phyloP scores from a whole-genome alignment of 2,888 invertebrate species.

The Drosophila macrothrix region DNA sequence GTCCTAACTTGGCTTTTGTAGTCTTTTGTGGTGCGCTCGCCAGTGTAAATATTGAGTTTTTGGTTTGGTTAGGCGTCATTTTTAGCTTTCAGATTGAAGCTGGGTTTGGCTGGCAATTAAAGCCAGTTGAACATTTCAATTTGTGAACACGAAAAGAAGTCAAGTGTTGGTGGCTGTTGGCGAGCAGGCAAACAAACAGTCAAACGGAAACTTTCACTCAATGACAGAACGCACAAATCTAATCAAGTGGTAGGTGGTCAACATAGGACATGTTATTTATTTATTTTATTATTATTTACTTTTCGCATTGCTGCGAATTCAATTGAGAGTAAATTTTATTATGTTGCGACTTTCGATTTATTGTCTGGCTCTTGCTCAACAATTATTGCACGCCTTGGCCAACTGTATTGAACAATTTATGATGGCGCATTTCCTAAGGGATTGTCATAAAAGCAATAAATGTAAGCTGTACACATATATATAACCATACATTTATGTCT shows the following conservation, averaged over 20 bases:
- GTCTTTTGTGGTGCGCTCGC: slow-evolving; percentile 50
- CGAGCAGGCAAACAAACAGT: slow-evolving; percentile 7
- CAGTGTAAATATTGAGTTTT: slow-evolving; percentile 65
- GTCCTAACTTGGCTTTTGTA: slow-evolving; percentile 38
- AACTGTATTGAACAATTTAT: slow-evolving; percentile 61
- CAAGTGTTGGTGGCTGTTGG: slow-evolving; percentile 34
- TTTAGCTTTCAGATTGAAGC: slow-evolving; percentile 7
- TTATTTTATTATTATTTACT: slow-evolving; percentile 50
- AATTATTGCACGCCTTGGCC: slow-evolving; percentile 60
- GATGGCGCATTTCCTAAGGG: slow-evolving; percentile 64
- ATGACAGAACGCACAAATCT: slow-evolving; percentile 55
- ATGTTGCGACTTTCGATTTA: slow-evolving; percentile 39
- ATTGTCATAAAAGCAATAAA: slow-evolving; percentile 61
- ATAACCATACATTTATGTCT: slow-evolving; percentile 10
- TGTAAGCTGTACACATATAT: slow-evolving; percentile 25
- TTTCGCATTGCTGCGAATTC: slow-evolving; percentile 62
- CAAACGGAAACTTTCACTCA: slow-evolving; percentile 12
- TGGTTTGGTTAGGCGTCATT: slow-evolving; percentile 16
- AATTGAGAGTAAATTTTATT: slow-evolving; percentile 67
- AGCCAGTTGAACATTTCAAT: slow-evolving; percentile 48
- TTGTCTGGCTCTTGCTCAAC: slow-evolving; percentile 23
- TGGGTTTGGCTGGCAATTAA: slow-evolving; percentile 39
- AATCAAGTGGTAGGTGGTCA: slow-evolving; percentile 65
- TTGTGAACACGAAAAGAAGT: slow-evolving; percentile 39
- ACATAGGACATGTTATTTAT: slow-evolving; percentile 28